Base-by-base conservation (phyloP, 2,113 vertebrate species). In the Cynoglossus semilaevis region DNA sequence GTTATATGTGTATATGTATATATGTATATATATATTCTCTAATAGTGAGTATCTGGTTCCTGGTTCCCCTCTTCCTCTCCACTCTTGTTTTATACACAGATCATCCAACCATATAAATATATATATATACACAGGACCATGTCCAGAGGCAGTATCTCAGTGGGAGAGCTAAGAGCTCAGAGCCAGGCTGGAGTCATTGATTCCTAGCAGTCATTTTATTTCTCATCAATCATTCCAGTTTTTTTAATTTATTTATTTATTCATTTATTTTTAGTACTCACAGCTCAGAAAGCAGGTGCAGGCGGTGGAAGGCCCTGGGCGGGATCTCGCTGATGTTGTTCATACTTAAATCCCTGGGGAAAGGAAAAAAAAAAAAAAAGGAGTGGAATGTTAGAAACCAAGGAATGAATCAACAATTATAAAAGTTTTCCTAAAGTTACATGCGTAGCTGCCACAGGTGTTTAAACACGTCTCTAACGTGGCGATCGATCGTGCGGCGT, bases 261-360 rank as follows among this genome's bases (percentile, higher is more conserved):
- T n/a, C n/a, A n/a, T n/a, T n/a, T n/a, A n/a, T 51, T 67, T 75
- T 62, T 67, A 55, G 55, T 87, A 96, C 96, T 97, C 85, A 98
- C 96, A 98, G 90, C 80, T 98, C 96, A 79, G 93, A 92, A 84
- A 98, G 79, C 87, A 96, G 95, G 69, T 93, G 92, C 85, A 98
- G 92, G 62, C 88, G 90, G 2, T 29, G 86, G 83, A 98, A 94
- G 6, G 84, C 59, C 10, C 89, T 83, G 6, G 94, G 93, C 77
- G 90, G 90, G 63, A 98, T 90, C 73, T 80, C 81, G 0, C 93
- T 96, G 76, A 98, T 95, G 90, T 96, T 98, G 88, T 98, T 98
- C 96, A 98, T 96, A 75, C 95, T 98, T 81, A 98, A 90, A 67
- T 98, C 96, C 54, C 96, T 98, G 59, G 59, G 54, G 68, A 76